Evolutionary conservation across 2,113 vertebrate species (phyloP).

Genomic region (Agelaius tricolor): DNA sequence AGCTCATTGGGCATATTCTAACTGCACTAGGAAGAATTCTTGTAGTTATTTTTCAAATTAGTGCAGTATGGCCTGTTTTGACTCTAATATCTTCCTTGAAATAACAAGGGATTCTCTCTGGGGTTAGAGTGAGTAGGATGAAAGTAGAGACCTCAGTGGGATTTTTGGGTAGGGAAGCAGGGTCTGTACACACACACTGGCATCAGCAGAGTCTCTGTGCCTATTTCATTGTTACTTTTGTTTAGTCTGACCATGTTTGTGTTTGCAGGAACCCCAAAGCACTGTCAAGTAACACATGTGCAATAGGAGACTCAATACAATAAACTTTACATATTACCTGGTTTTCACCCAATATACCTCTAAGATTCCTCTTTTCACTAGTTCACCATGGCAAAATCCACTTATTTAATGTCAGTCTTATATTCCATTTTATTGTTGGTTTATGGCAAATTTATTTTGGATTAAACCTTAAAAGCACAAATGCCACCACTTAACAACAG

Average conservation of each 20-base stretch:
- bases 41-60: neutral
- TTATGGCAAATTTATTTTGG: neutral
- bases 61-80: neutral
- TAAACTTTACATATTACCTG: neutral
- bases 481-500: neutral
- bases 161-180: neutral
- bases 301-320: neutral
- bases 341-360: neutral
- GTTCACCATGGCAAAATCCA: neutral
- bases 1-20: neutral
- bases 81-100: neutral
- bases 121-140: neutral
- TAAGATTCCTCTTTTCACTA: neutral
- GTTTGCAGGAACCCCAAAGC: neutral
- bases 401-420: neutral
- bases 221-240: neutral
- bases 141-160: neutral
- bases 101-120: neutral
- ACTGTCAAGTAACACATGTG: neutral
- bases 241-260: neutral
- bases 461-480: neutral
- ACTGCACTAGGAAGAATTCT: neutral
- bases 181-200: neutral
- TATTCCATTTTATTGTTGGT: neutral
- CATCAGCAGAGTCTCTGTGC: neutral